Evolutionary conservation across 2,113 vertebrate species (phyloP).

Genomic region (Myrmophylax atrothorax): DNA sequence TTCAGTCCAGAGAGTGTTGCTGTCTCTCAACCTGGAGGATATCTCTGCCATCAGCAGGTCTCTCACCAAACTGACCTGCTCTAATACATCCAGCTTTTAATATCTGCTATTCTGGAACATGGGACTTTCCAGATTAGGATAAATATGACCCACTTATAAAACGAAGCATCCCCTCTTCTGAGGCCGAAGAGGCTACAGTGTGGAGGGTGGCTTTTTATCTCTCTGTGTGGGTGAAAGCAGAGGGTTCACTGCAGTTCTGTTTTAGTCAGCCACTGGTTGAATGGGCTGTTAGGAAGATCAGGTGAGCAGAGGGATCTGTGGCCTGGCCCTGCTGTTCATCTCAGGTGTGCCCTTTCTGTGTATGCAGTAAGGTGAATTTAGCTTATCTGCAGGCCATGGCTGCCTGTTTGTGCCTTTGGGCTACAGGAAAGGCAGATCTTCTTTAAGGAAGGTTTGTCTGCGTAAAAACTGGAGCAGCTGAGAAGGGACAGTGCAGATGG

Average conservation of each 20-base stretch:
- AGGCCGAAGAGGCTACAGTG: fast-evolving
- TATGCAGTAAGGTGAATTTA: not conserved
- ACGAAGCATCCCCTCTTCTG: not conserved
- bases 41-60: not conserved
- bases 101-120: not conserved
- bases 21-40: not conserved
- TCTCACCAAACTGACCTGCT: not conserved
- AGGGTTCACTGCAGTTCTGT: not conserved
- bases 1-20: not conserved
- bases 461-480: not conserved
- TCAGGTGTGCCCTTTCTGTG: not conserved
- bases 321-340: not conserved
- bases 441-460: not conserved
- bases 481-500: slow-evolving; percentile 21
- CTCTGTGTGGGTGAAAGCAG: not conserved
- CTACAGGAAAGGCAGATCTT: not conserved
- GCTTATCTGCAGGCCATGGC: not conserved
- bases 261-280: not conserved
- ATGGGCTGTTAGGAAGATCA: fast-evolving
- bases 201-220: not conserved
- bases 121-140: not conserved
- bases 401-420: not conserved
- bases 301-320: not conserved
- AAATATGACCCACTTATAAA: not conserved
- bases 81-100: not conserved